phyloP scores from a whole-genome alignment of 1,140 invertebrate species.

The Nasonia longicornis region DNA sequence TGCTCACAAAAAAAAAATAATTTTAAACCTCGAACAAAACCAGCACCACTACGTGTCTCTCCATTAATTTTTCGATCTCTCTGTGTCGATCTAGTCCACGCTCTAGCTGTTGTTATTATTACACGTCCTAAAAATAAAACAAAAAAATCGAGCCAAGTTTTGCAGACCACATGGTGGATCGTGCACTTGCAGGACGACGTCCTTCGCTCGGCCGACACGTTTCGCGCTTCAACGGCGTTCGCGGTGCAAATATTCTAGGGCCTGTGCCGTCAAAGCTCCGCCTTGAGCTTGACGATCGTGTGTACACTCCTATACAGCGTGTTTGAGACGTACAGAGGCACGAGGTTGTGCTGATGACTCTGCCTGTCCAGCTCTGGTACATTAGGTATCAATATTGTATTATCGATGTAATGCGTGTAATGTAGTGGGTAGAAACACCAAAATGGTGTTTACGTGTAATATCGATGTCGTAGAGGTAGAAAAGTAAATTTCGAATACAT shows the following conservation, averaged over 20 bases:
- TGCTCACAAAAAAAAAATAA: constrained; percentile 6
- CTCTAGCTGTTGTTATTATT: neutral
- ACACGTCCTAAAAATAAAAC: neutral
- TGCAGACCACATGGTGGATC: neutral
- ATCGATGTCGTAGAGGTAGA: neutral
- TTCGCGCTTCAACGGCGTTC: neutral
- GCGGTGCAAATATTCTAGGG: neutral
- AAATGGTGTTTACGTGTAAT: neutral
- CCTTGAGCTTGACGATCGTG: neutral
- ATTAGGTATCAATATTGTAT: neutral
- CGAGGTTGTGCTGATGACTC: neutral
- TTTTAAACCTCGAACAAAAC: neutral
- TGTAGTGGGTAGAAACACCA: neutral
- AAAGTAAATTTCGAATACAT: neutral
- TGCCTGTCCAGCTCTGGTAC: neutral
- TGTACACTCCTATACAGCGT: neutral
- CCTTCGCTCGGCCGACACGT: neutral
- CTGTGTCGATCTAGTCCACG: constrained; percentile 10
- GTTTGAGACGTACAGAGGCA: neutral
- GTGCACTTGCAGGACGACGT: neutral
- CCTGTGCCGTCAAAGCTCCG: neutral
- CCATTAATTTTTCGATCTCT: neutral
- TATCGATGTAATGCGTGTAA: neutral
- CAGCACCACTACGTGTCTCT: constrained; percentile 17
- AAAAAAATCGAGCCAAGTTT: constrained; percentile 20